Evolutionary conservation across 1,140 invertebrate species (phyloP).

Genomic region (Hylyphantes graminicola): DNA sequence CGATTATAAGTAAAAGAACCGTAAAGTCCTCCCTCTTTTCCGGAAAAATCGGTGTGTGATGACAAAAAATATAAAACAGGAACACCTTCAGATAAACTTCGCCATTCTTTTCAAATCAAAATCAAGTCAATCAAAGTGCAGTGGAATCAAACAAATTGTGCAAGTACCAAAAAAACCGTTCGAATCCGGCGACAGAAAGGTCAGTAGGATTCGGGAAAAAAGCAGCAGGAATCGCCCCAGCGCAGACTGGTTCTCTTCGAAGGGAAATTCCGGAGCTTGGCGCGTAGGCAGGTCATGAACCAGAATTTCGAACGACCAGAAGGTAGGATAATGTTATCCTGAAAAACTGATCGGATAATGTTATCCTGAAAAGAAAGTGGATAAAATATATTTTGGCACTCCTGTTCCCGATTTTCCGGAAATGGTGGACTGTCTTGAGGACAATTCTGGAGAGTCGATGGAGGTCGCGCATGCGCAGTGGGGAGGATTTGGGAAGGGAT

Average conservation of each 20-base stretch:
- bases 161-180: conserved; percentile 3
- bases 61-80: too few species aligned
- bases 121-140: background rate
- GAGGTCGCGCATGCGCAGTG: conserved; percentile 55
- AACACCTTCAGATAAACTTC: too few species aligned
- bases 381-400: background rate
- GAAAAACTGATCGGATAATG: background rate
- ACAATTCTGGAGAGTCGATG: conserved; percentile 31
- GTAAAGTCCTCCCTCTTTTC: conserved; percentile 12
- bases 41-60: conserved; percentile 1
- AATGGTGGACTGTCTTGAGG: conserved; percentile 27
- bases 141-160: conserved; percentile 9
- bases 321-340: background rate
- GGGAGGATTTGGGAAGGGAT: background rate
- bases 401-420: conserved; percentile 36
- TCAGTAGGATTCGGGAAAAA: conserved; percentile 14
- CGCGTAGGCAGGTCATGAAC: conserved; percentile 58
- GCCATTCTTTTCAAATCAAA: background rate
- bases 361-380: background rate
- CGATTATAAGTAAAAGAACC: too few species aligned
- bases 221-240: conserved; percentile 63
- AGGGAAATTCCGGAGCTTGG: conserved; percentile 63
- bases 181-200: conserved; percentile 20
- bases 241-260: conserved; percentile 63
- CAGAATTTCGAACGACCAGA: background rate